These are phyloP conservation scores for Ctenodactylus gundi DNA, from an alignment of 2,113 vertebrate species.

Conservation along the genomic window DNA sequence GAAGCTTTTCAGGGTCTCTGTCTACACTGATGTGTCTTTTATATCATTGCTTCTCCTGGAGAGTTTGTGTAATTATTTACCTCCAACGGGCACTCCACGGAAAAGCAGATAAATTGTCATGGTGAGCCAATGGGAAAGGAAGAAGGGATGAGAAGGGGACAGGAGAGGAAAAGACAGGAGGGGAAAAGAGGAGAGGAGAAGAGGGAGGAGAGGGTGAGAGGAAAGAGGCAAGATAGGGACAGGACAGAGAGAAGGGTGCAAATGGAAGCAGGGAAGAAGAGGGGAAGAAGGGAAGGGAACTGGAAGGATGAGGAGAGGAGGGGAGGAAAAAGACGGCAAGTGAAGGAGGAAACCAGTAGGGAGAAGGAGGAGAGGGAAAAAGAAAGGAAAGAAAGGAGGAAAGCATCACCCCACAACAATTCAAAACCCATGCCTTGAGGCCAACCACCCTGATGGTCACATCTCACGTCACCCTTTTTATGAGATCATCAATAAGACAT, in stretches of 20 bases:
- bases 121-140: neutral
- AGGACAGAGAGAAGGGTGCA: rapidly evolving
- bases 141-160: no score
- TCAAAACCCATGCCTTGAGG: neutral
- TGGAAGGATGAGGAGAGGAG: rapidly evolving
- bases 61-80: neutral
- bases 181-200: rapidly evolving
- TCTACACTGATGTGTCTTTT: neutral
- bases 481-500: neutral
- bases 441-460: neutral
- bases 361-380: no score
- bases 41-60: neutral
- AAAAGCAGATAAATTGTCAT: neutral
- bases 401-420: neutral
- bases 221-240: no score
- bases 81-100: neutral
- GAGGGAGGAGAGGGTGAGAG: neutral
- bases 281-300: rapidly evolving
- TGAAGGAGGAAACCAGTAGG: neutral
- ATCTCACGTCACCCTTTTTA: neutral
- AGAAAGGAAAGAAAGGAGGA: neutral
- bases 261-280: rapidly evolving
- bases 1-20: neutral
- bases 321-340: neutral
- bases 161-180: neutral